phyloP scores from a whole-genome alignment of 2,797 vertebrate genomes.

The Pseudopleuronectes americanus region DNA sequence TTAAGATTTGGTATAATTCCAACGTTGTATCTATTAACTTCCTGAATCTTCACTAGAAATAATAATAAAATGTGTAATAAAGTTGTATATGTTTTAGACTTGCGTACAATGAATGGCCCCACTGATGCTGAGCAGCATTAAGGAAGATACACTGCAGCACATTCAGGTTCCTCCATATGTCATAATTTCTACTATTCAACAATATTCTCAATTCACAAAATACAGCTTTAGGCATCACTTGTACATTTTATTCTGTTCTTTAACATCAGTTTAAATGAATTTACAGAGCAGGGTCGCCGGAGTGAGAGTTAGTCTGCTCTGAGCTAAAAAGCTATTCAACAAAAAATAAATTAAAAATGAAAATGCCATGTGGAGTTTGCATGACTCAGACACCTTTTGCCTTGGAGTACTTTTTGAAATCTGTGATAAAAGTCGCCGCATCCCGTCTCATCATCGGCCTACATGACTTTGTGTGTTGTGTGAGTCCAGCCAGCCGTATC shows the following conservation, averaged over 20 bases:
- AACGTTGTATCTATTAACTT: no score
- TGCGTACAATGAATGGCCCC: neutral
- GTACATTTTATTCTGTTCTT: neutral
- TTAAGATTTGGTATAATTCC: no score
- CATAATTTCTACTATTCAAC: neutral
- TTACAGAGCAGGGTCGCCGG: neutral
- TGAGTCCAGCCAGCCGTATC: conserved; percentile 59
- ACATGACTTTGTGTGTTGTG: conserved; percentile 58
- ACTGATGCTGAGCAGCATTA: neutral
- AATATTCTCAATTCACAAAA: conserved; percentile 5
- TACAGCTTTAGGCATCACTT: neutral
- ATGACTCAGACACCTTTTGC: conserved; percentile 14
- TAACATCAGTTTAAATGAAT: neutral
- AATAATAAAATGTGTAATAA: conserved; percentile 9
- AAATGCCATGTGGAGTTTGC: neutral
- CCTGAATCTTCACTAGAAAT: neutral
- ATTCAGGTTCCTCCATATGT: neutral
- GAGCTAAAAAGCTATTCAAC: neutral
- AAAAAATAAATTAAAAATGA: neutral
- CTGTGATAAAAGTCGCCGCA: conserved; percentile 34
- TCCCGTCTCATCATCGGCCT: conserved; percentile 45
- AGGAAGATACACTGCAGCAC: conserved; percentile 19
- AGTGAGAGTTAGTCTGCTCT: neutral
- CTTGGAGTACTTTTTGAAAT: conserved; percentile 37
- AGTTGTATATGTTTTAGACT: conserved; percentile 9